Percentiles rank a stretch among this genome's conserved stretches.
Evolutionary conservation across 2,113 vertebrate species (phyloP).

Genomic region (Psittacula cyanocephala): DNA sequence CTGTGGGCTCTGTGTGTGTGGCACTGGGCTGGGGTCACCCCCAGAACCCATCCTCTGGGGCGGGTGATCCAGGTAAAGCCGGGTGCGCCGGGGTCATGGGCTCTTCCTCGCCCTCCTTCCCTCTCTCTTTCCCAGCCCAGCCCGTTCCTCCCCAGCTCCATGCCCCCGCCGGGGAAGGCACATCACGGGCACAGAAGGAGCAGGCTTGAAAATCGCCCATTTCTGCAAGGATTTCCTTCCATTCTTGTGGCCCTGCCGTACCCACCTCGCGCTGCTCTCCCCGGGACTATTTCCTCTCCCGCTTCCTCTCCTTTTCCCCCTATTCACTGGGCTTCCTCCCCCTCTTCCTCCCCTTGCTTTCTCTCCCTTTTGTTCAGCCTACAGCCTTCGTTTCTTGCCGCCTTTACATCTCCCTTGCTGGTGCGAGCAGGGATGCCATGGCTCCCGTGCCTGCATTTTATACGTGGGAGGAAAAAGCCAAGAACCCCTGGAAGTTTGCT

Average conservation of each 20-base stretch:
- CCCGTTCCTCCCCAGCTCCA: rapidly evolving
- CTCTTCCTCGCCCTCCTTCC: neutral
- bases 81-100: rapidly evolving
- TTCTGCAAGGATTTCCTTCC: slow-evolving; percentile 22
- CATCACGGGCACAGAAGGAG: neutral
- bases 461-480: neutral
- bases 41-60: rapidly evolving
- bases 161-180: neutral
- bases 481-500: neutral
- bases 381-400: neutral
- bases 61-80: neutral
- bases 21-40: neutral
- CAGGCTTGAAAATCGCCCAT: neutral
- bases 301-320: neutral
- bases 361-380: neutral
- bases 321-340: neutral
- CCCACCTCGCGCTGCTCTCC: neutral
- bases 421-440: neutral
- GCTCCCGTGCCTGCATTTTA: neutral
- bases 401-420: neutral
- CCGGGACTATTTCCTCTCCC: neutral
- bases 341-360: neutral
- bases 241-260: neutral
- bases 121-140: neutral
- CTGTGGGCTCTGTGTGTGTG: neutral